phyloP scores from a whole-genome alignment of 2,888 invertebrate species.

The Plebejus anna region DNA sequence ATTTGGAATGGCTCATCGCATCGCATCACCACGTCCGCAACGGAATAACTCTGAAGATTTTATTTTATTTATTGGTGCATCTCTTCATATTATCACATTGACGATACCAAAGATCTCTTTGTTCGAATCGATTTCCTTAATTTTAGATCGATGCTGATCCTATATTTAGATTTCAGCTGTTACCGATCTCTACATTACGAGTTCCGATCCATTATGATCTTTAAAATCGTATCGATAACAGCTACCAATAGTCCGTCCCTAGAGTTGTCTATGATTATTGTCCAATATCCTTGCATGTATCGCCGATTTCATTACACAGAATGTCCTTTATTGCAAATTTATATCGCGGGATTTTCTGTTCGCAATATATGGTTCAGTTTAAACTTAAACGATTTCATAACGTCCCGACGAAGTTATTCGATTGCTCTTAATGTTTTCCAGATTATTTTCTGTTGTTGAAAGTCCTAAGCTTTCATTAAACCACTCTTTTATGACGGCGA shows the following conservation, averaged over 20 bases:
- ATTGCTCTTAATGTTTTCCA: neutral
- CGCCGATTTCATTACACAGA: conserved; percentile 31
- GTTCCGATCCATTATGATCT: neutral
- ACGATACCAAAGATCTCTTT: neutral
- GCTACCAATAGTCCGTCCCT: neutral
- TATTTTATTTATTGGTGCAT: too few species aligned
- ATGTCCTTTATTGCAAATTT: conserved; percentile 27
- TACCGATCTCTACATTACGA: neutral
- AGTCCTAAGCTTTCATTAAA: neutral
- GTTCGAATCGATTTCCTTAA: neutral
- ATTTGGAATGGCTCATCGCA: too few species aligned
- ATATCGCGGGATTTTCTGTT: conserved; percentile 27
- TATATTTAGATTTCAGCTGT: neutral
- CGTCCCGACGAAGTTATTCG: neutral
- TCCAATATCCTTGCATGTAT: conserved; percentile 48
- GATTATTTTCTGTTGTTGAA: neutral
- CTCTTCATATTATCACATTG: too few species aligned
- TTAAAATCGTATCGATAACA: neutral
- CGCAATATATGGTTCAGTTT: conserved; percentile 20
- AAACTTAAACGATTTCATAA: conserved; percentile 2
- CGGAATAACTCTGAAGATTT: too few species aligned
- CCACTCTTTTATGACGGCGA: too few species aligned
- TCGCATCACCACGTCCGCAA: too few species aligned
- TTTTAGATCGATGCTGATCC: neutral
- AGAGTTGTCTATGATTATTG: conserved; percentile 44